phyloP scores from a whole-genome alignment of 2,888 invertebrate species.

The Phyllotreta striolata region DNA sequence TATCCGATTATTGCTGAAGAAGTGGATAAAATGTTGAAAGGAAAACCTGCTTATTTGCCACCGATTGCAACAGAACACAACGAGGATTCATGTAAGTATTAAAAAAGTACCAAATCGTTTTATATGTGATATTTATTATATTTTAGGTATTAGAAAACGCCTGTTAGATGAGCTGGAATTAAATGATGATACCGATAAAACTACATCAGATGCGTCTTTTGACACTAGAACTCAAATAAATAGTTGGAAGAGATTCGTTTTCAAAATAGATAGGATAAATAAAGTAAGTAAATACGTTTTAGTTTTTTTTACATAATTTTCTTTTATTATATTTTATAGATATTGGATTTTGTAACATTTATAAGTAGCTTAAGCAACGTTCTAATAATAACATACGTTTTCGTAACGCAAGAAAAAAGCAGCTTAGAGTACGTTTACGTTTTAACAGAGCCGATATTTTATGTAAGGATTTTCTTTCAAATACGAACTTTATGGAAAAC shows the following conservation, averaged over 20 bases:
- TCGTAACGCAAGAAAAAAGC: conserved; percentile 30
- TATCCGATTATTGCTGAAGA: conserved; percentile 25
- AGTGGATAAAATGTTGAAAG: conserved; percentile 23
- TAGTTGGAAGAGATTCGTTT: conserved; percentile 24
- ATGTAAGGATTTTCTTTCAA: conserved; percentile 34
- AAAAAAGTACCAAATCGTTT: background rate
- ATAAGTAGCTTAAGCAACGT: conserved; percentile 33
- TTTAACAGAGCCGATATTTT: conserved; percentile 35
- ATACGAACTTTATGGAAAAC: conserved; percentile 20
- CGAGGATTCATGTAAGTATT: background rate
- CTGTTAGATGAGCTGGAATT: conserved; percentile 13
- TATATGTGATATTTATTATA: conserved; percentile 1
- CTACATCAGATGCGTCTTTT: conserved; percentile 5
- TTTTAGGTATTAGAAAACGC: conserved; percentile 9
- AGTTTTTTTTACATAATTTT: background rate
- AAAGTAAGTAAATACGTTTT: background rate
- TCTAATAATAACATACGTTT: conserved; percentile 34
- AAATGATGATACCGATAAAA: conserved; percentile 1
- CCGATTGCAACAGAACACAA: conserved; percentile 5
- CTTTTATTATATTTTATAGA: conserved; percentile 23
- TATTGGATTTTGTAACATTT: conserved; percentile 26
- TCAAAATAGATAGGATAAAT: too few species aligned
- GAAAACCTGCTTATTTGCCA: conserved; percentile 18
- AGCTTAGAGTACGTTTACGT: conserved; percentile 24
- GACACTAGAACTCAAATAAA: conserved; percentile 11